Evolutionary conservation across 2,888 invertebrate species (phyloP), one percentile per base, ranked within the genome.

Genomic region (Agonopterix heracliana): DNA sequence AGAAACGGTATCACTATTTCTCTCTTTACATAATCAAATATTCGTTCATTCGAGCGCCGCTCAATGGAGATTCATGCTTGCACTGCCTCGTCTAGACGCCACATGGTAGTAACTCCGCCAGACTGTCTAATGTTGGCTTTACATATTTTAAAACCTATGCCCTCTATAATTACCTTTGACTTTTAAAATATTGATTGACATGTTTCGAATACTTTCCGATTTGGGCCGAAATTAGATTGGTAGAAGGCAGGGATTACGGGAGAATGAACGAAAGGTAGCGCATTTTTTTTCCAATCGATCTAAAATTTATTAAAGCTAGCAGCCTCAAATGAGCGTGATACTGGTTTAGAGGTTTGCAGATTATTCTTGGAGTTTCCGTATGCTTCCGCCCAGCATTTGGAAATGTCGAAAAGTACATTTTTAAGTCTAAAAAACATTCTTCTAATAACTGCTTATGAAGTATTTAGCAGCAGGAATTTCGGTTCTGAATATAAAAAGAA

Each of bases 11-110:
- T 65, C 58, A 66, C 68, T 72, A 70, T 64, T 63, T 48, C 59
- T 72, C 65, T 64, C 71, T 80, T 81, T 73, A 74, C 76, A 77
- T 83, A 82, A 83, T 83, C 77, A 81, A 84, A 85, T 83, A 82
- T 81, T 81, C 79, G 74, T 63, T 60, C 59, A 58, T 56, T 59
- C 65, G 65, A 64, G 64, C 57, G 52, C 61, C 59, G 58, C 62
- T 71, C 68, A 71, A 72, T 72, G 66, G 68, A 74, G 72, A 73
- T 73, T 70, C 68, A 74, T 69, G 65, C 64, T 59, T 66, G 63
- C 62, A 61, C 54, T 48, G 55, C 55, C 56, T 40, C 55, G 78
- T 76, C 76, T 77, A 78, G 78, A 78, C 78, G 50, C 52, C 56
- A 61, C 57, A 59, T 56, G 54, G 55, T 44, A 38, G 17, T 48